Conservation (phyloP, 1,140 invertebrate genomes). For the Stenopsyche tienmushanensis region DNA sequence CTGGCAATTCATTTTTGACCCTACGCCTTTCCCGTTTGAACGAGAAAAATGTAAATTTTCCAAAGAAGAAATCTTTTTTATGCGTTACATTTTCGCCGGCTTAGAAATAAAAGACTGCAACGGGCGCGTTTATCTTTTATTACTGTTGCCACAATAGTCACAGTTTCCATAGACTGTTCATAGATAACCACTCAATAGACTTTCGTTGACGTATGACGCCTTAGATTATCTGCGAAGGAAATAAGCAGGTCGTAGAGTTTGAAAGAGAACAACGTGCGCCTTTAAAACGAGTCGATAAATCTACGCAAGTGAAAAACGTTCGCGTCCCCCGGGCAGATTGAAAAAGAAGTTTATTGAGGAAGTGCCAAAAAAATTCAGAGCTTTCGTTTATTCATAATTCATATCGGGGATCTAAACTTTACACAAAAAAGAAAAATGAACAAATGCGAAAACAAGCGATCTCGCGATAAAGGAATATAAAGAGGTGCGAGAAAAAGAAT, state of each 20-base stretch:
- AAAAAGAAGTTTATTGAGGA: background rate
- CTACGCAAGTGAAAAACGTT: background rate
- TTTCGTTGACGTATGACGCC: no score
- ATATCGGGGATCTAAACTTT: slow-evolving; percentile 4
- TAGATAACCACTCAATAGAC: no score
- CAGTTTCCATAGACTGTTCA: no score
- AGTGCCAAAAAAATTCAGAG: background rate
- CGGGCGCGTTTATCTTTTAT: slow-evolving; percentile 4
- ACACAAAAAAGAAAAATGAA: slow-evolving; percentile 4
- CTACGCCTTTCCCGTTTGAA: background rate
- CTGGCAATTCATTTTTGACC: slow-evolving; percentile 18
- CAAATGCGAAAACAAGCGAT: slow-evolving; percentile 18
- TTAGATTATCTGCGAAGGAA: background rate
- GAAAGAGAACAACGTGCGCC: background rate
- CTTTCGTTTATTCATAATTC: slow-evolving; percentile 11
- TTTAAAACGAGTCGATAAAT: background rate
- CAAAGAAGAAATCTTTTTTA: slow-evolving; percentile 4
- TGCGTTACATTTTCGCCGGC: slow-evolving; percentile 1
- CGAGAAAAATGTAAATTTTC: slow-evolving; percentile 18
- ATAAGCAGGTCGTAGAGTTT: background rate
- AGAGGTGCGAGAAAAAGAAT: slow-evolving; percentile 9
- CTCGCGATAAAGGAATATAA: slow-evolving; percentile 18
- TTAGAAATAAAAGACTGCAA: slow-evolving; percentile 12
- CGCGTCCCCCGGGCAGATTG: background rate
- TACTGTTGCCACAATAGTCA: background rate